phyloP scores from a whole-genome alignment of 2,888 invertebrate species.

The Sarcophaga caerulescens region DNA sequence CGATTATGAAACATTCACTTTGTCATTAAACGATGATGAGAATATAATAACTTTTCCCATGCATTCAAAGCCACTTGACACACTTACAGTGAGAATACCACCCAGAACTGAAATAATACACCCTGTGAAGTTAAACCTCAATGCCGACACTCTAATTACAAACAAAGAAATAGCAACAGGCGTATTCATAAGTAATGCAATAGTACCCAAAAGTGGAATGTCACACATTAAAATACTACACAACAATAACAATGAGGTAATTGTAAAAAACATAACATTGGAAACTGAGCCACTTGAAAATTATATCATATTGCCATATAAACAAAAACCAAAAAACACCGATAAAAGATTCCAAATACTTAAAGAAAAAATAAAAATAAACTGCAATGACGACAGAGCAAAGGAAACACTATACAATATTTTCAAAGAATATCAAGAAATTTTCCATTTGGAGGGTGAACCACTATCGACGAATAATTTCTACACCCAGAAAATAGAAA shows the following conservation, averaged over 20 bases:
- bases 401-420: background rate
- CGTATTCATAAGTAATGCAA: background rate
- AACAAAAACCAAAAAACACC: background rate
- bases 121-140: background rate
- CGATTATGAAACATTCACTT: slow-evolving; percentile 2
- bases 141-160: background rate
- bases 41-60: background rate
- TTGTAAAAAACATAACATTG: background rate
- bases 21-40: background rate
- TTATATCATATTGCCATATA: too few relatives aligned
- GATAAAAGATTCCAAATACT: background rate
- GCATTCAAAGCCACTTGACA: background rate
- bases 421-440: background rate
- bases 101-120: background rate
- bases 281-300: background rate
- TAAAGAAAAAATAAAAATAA: background rate
- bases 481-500: background rate
- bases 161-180: background rate
- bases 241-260: background rate
- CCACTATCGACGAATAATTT: background rate
- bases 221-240: background rate
- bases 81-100: too few relatives aligned
- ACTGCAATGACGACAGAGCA: background rate
- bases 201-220: background rate
- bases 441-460: background rate